Base-by-base conservation (phyloP, 2,888 invertebrate species). In the Folsomia candida region DNA sequence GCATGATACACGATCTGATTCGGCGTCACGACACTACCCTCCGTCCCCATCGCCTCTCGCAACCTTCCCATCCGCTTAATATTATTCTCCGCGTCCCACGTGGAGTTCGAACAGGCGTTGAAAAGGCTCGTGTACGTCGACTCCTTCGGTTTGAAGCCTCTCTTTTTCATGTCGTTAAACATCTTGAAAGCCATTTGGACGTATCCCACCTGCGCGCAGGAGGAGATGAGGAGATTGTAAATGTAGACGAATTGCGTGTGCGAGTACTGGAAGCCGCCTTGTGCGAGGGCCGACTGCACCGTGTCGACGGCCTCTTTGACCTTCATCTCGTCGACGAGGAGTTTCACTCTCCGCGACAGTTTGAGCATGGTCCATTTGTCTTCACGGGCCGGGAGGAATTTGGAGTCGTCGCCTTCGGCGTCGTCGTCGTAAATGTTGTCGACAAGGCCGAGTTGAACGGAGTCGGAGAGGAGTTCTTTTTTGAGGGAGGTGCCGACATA, bases 81-180 rank as follows among this genome's bases (percentile, higher is more conserved):
- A 0, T 91, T 93, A 83, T 90, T 88, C 59, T 84, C 82, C 1
- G 85, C 84, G 84, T 87, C 87, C 73, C 80, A 80, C 0, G 91
- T 90, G 70, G 90, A 90, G 82, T 92, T 91, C 0, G 93, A 89
- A 83, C 95, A 96, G 1, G 93, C 91, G 84, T 94, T 92, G 81
- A 97, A 91, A 28, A 97, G 85, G 72, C 91, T 90, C 0, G 94
- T 94, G 81, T 93, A 94, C 0, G 91, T 90, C 22, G 90, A 89
- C 0, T 87, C 88, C 27, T 88, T 89, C 0, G 89, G 88, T 76
- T 85, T 85, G 0, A 94, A 82, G 0, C 87, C 89, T 57, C 90
- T 85, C 81, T 88, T 88, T 81, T 91, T 92, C 92, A 96, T 92
- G 82, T 90, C 80, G 25, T 90, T 91, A 81, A 87, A 95, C 1